Conservation (phyloP, 2,113 vertebrate genomes). For the Etia nguti region DNA sequence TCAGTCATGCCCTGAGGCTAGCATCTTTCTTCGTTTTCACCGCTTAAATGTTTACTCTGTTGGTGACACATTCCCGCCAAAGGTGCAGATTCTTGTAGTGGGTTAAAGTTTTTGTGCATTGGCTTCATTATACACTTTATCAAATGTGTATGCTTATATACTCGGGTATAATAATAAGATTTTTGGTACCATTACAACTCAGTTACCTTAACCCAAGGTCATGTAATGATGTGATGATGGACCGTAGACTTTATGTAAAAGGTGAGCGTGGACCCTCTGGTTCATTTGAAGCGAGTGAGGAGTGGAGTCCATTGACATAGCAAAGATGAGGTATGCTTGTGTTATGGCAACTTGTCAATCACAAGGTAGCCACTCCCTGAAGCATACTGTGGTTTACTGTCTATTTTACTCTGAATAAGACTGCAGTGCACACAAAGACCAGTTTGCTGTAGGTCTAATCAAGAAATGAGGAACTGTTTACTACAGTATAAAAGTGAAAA, state of each 20-base stretch:
- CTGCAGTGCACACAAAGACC: not conserved
- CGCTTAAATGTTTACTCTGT: not conserved
- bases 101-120: not conserved
- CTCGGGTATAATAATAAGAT: not conserved
- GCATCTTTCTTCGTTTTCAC: conserved; percentile 14
- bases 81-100: not conserved
- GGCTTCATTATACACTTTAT: not conserved
- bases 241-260: not conserved
- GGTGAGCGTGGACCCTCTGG: not conserved
- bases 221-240: not conserved
- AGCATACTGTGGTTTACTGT: not conserved
- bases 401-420: not conserved
- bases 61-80: not conserved
- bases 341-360: not conserved
- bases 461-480: not conserved
- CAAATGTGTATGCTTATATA: not conserved
- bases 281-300: not conserved
- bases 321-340: not conserved
- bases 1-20: conserved; percentile 37
- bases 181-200: not conserved
- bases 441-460: not conserved
- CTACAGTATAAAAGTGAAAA: not conserved
- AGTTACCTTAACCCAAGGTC: not conserved
- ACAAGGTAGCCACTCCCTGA: not conserved
- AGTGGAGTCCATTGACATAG: not conserved